phyloP scores from a whole-genome alignment of 92 coral and sea anemone genomes.

The Isaurus tuberculatus region DNA sequence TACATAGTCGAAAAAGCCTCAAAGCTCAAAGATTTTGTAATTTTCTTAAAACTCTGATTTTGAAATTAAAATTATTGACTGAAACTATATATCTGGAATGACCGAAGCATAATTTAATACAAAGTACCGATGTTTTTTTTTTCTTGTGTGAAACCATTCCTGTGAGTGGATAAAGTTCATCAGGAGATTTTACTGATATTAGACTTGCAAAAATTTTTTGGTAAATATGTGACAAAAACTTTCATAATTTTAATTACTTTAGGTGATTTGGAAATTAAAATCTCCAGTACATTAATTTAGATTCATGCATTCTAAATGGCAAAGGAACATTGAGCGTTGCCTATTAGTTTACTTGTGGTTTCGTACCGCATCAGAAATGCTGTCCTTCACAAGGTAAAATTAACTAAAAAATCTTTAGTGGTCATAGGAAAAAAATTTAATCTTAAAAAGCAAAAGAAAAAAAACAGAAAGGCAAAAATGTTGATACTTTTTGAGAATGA shows the following conservation, averaged over 20 bases:
- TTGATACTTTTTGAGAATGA: background rate
- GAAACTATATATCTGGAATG: too few species aligned
- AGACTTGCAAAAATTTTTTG: background rate
- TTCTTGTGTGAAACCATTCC: background rate
- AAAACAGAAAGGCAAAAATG: background rate
- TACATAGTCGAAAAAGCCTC: background rate
- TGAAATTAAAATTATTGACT: background rate
- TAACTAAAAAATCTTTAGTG: background rate
- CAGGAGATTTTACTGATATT: background rate
- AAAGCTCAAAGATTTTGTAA: background rate
- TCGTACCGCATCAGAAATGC: background rate
- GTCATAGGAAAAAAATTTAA: background rate
- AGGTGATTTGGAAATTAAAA: background rate
- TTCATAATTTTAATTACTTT: background rate
- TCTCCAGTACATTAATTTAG: background rate
- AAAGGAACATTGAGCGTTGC: background rate
- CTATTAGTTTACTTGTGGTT: background rate
- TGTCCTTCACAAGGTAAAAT: background rate
- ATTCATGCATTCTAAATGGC: background rate
- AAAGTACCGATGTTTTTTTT: background rate
- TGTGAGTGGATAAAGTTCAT: too few species aligned
- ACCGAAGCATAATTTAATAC: background rate
- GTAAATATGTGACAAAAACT: constrained; percentile 3
- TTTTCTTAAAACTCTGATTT: background rate
- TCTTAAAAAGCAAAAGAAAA: background rate